phyloP scores from a whole-genome alignment of 2,888 invertebrate genomes.

The Pheosia gnoma region DNA sequence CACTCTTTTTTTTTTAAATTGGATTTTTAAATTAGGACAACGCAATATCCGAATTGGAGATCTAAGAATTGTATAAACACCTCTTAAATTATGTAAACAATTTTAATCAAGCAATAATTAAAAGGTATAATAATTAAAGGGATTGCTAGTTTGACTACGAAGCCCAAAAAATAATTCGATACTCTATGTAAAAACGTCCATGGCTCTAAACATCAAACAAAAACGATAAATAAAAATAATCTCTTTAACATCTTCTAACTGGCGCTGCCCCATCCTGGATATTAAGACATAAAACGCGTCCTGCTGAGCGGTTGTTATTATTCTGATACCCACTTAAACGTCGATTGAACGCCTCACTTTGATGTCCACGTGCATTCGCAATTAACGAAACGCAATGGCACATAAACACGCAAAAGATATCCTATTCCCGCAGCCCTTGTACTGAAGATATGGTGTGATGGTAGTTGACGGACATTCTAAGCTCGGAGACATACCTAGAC shows the following conservation, averaged over 20 bases:
- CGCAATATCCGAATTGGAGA: too few species aligned
- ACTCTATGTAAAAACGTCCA: background rate
- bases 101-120: too few species aligned
- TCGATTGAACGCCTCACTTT: conserved; percentile 42
- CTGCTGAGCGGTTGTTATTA: conserved; percentile 44
- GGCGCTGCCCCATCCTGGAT: conserved; percentile 25
- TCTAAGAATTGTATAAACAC: too few species aligned
- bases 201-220: background rate
- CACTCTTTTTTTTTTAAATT: too few species aligned
- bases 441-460: background rate
- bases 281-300: conserved; percentile 69
- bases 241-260: background rate
- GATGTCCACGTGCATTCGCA: conserved; percentile 50
- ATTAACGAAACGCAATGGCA: conserved; percentile 41
- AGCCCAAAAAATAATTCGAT: too few species aligned
- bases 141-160: too few species aligned
- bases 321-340: conserved; percentile 56
- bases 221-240: background rate
- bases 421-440: conserved; percentile 40
- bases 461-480: background rate
- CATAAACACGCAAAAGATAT: conserved; percentile 53
- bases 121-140: too few species aligned
- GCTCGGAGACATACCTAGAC: too few species aligned
- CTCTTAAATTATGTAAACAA: too few species aligned
- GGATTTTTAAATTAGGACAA: too few species aligned